A percentile compares a stretch with the other conserved stretches of the same genome.
Evolutionary conservation across 1,140 invertebrate species (phyloP).

Genomic region (Drosophila gunungcola): DNA sequence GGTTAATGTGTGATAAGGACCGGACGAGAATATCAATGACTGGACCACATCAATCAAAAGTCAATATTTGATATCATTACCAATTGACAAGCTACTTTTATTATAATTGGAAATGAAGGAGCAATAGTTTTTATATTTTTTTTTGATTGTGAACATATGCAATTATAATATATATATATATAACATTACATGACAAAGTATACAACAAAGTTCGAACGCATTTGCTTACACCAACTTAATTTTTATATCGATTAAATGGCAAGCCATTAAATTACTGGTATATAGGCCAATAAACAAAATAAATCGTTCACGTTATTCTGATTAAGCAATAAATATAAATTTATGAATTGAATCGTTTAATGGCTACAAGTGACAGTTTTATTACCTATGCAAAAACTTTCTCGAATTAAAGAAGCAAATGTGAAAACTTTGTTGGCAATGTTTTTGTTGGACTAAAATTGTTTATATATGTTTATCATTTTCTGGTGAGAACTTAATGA

Average conservation of each 20-base stretch:
- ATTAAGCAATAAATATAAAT: slow-evolving; percentile 68
- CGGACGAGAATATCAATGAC: neutral
- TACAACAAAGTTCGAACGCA: slow-evolving; percentile 5
- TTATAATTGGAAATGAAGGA: neutral
- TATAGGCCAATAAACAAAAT: slow-evolving; percentile 56
- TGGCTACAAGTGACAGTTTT: slow-evolving; percentile 61
- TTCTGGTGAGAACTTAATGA: too few species aligned
- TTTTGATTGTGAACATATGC: neutral
- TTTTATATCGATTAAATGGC: slow-evolving; percentile 16
- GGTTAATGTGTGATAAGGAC: slow-evolving; percentile 26
- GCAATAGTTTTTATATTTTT: neutral
- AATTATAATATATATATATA: too few species aligned
- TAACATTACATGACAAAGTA: neutral
- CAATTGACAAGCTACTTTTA: neutral
- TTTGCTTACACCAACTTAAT: slow-evolving; percentile 46
- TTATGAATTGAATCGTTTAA: slow-evolving; percentile 58
- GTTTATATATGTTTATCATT: neutral
- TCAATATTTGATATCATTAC: slow-evolving; percentile 9
- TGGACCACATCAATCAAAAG: neutral
- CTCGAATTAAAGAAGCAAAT: slow-evolving; percentile 35
- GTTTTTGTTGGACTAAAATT: neutral
- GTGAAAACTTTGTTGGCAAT: slow-evolving; percentile 2
- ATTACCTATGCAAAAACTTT: slow-evolving; percentile 60
- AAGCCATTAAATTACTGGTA: slow-evolving; percentile 8
- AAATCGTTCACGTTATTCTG: slow-evolving; percentile 54